Evolutionary conservation across 2,113 vertebrate genomes (phyloP).

Genomic region (Leucopsar rothschildi): DNA sequence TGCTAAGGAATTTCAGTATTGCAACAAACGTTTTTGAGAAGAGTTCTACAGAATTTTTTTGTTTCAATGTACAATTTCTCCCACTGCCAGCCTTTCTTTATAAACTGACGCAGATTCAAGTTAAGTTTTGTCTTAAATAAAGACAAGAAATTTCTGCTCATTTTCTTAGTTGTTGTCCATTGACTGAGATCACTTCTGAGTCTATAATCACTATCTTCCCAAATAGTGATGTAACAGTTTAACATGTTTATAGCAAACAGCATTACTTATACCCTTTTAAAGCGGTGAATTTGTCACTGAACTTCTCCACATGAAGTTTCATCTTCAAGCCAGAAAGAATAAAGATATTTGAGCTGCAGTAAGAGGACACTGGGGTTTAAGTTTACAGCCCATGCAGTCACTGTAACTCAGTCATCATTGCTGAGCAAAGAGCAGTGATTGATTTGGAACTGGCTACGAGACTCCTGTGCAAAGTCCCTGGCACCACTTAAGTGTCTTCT

Average conservation of each 20-base stretch:
- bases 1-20: background rate
- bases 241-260: background rate
- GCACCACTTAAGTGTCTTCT: background rate
- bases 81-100: background rate
- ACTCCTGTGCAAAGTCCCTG: background rate
- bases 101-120: background rate
- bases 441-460: background rate
- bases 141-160: background rate
- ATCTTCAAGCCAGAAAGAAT: background rate
- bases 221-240: background rate
- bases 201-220: background rate
- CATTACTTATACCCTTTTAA: background rate
- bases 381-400: background rate
- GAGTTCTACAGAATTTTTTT: background rate
- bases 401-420: background rate
- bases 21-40: background rate
- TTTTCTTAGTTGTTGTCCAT: background rate
- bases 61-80: background rate
- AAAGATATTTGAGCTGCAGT: background rate
- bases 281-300: background rate
- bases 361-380: background rate
- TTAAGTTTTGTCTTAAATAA: background rate
- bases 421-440: background rate
- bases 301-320: background rate
- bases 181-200: background rate